Conservation (phyloP, 2,888 invertebrate genomes). For the Rhagophthalmus giganteus region DNA sequence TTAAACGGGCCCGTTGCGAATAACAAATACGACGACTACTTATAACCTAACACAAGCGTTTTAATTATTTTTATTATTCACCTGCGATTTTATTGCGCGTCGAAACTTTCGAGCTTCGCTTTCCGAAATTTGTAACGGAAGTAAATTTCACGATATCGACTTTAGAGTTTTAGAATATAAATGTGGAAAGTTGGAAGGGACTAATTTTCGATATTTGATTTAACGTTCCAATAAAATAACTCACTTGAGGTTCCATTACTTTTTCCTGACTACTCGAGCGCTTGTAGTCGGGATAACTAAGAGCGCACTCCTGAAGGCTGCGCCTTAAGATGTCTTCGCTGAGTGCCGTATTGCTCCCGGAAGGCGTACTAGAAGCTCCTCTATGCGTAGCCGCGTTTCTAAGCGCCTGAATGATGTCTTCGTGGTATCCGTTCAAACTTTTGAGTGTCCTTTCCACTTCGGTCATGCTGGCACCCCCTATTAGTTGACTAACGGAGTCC, state of each 20-base stretch:
- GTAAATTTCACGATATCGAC: not conserved
- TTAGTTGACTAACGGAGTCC: constrained; percentile 64
- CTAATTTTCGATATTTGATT: too few relatives aligned
- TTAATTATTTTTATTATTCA: too few relatives aligned
- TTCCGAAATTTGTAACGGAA: too few relatives aligned
- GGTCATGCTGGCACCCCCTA: constrained; percentile 63
- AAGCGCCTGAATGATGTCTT: constrained; percentile 87
- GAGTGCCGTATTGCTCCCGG: constrained; percentile 66
- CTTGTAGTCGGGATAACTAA: constrained; percentile 66
- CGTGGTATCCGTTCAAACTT: constrained; percentile 89
- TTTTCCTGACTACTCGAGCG: constrained; percentile 68
- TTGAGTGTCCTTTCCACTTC: constrained; percentile 86
- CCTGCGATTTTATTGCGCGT: too few relatives aligned
- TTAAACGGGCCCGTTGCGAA: too few relatives aligned
- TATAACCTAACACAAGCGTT: too few relatives aligned
- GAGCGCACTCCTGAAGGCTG: constrained; percentile 66
- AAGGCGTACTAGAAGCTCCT: constrained; percentile 57
- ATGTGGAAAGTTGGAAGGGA: too few relatives aligned
- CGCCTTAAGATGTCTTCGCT: constrained; percentile 72
- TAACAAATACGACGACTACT: too few relatives aligned
- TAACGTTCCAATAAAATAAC: not conserved
- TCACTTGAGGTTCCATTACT: constrained; percentile 70
- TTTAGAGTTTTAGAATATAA: not conserved
- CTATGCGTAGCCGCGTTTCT: constrained; percentile 78
- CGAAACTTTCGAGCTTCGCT: too few relatives aligned